Conservation (phyloP, 2,113 vertebrate genomes). For the Vidua chalybeata region DNA sequence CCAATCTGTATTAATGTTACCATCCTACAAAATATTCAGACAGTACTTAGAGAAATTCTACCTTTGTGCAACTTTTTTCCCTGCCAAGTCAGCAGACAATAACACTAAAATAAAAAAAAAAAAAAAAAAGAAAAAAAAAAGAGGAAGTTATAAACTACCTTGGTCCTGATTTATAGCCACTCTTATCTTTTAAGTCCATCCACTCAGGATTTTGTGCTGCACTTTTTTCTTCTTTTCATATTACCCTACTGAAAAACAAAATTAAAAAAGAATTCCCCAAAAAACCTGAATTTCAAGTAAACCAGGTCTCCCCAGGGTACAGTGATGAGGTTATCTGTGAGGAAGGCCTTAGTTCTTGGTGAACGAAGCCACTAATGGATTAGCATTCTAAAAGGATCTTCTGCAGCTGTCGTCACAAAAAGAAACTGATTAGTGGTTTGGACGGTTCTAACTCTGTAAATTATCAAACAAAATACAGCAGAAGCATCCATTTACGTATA, state of each 20-base stretch:
- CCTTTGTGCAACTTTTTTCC: not conserved
- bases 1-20: not conserved
- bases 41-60: not conserved
- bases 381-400: slow-evolving; percentile 76
- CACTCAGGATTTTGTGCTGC: not conserved
- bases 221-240: slow-evolving; percentile 2
- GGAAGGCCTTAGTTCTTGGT: slow-evolving; percentile 16
- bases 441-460: slow-evolving; percentile 79
- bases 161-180: not conserved
- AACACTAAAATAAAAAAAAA: not conserved
- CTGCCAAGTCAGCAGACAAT: not conserved
- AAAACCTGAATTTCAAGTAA: not conserved
- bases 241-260: not conserved
- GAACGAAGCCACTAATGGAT: slow-evolving; percentile 71
- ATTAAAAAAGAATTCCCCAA: rapidly evolving
- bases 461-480: slow-evolving; percentile 81
- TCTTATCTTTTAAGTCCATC: slow-evolving; percentile 19
- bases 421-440: slow-evolving; percentile 84
- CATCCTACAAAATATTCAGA: not conserved
- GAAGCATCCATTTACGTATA: slow-evolving; percentile 80
- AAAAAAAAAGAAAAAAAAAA: not conserved
- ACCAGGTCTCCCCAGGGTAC: not conserved
- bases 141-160: not conserved
- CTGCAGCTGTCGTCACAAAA: slow-evolving; percentile 81
- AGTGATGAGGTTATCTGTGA: slow-evolving; percentile 31